Evolutionary conservation across 2,888 invertebrate species (phyloP).

Genomic region (Deilephila porcellus): DNA sequence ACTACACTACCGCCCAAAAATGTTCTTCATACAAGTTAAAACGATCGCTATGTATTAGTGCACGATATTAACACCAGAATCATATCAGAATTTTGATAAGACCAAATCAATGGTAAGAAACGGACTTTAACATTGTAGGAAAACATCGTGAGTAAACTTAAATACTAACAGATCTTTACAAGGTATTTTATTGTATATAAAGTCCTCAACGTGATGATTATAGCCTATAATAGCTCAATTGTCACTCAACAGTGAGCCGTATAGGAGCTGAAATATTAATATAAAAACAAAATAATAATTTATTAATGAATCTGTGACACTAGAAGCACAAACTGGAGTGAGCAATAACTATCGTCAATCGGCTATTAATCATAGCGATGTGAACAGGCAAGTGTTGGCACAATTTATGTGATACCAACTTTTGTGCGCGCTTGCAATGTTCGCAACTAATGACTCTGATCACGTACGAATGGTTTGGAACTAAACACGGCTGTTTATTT

Average conservation of each 20-base stretch:
- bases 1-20: too few relatives aligned
- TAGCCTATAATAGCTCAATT: too few relatives aligned
- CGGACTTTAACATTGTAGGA: too few relatives aligned
- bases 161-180: too few relatives aligned
- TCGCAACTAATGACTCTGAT: conserved; percentile 68
- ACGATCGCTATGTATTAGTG: too few relatives aligned
- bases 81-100: too few relatives aligned
- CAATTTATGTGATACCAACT: conserved; percentile 70
- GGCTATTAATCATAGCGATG: conserved; percentile 76
- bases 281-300: background rate
- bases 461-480: conserved; percentile 42
- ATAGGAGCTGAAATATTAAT: background rate
- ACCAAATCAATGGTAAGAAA: too few relatives aligned
- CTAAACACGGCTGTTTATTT: conserved; percentile 1
- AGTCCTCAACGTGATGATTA: too few relatives aligned
- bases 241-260: background rate
- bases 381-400: conserved; percentile 65
- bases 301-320: background rate
- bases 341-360: conserved; percentile 38
- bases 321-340: conserved; percentile 14
- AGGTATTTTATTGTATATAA: too few relatives aligned
- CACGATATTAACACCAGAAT: too few relatives aligned
- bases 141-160: too few relatives aligned
- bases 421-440: conserved; percentile 67
- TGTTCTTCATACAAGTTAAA: too few relatives aligned